Conservation (phyloP, 2,797 vertebrate genomes). For the Phalanger gymnotis region DNA sequence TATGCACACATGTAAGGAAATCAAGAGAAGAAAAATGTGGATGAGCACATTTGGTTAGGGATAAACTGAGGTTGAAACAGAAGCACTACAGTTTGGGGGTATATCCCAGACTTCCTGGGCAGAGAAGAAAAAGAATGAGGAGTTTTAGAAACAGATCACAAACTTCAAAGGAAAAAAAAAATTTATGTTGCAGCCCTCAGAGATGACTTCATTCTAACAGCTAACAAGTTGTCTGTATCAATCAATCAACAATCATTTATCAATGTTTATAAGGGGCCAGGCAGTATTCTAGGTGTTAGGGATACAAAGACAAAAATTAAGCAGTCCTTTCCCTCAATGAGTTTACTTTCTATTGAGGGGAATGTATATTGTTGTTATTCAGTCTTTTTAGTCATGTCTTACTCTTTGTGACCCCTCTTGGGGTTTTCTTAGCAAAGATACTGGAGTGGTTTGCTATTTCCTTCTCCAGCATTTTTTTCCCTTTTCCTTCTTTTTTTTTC, state of each 20-base stretch:
- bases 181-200: not conserved
- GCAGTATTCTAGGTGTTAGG: not conserved
- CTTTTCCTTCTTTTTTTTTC: no score
- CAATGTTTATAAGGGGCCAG: not conserved
- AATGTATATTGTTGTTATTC: no score
- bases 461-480: no score
- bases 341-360: no score
- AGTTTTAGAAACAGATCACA: not conserved
- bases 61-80: not conserved
- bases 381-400: no score
- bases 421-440: not conserved
- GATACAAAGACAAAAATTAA: not conserved
- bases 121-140: not conserved
- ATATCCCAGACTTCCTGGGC: not conserved
- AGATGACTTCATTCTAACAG: not conserved
- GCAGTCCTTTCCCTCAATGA: no score
- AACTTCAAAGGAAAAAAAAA: not conserved
- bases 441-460: not conserved
- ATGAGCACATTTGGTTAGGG: not conserved
- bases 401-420: no score
- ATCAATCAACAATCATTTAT: not conserved
- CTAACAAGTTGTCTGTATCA: not conserved
- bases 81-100: not conserved
- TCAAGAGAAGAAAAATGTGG: no score
- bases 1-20: not conserved